Conservation (phyloP, 2,888 invertebrate genomes). For the Synanthedon myopaeformis region DNA sequence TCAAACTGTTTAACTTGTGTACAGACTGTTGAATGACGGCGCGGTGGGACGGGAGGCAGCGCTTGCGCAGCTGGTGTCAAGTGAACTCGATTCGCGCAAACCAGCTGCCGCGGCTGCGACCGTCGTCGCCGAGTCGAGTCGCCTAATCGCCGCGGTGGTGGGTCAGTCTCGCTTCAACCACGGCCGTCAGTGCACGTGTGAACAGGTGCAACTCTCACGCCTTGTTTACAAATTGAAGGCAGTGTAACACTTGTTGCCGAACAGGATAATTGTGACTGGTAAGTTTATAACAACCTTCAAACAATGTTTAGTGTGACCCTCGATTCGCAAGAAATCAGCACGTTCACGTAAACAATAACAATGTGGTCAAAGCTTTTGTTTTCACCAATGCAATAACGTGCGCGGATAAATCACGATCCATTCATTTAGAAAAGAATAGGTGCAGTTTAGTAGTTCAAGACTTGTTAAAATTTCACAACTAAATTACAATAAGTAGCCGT, state of each 20-base stretch:
- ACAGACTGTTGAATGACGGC: background rate
- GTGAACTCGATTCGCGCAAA: conserved; percentile 42
- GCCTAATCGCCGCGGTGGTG: background rate
- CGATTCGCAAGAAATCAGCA: conserved; percentile 2
- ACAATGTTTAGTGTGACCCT: background rate
- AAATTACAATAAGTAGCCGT: conserved; percentile 8
- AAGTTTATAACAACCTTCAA: conserved; percentile 18
- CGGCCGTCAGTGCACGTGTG: conserved; percentile 34
- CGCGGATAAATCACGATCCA: too few relatives aligned
- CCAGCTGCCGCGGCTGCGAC: conserved; percentile 1
- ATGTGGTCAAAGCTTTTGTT: conserved; percentile 39
- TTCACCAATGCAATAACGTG: conserved; percentile 12
- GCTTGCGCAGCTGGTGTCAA: conserved; percentile 16
- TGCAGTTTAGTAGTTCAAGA: too few relatives aligned
- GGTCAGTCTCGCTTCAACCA: conserved; percentile 38
- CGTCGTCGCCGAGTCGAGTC: background rate
- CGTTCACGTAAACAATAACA: conserved; percentile 30
- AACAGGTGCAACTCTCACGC: conserved; percentile 10
- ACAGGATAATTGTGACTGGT: conserved; percentile 54
- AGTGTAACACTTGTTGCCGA: conserved; percentile 32
- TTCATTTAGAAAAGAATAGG: too few relatives aligned
- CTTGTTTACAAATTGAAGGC: conserved; percentile 56
- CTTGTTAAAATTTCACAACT: too few relatives aligned
- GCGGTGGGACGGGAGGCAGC: conserved; percentile 4
- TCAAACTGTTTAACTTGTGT: background rate